Evolutionary conservation across 2,888 invertebrate species (phyloP).

Genomic region (Limnephilus auricula): DNA sequence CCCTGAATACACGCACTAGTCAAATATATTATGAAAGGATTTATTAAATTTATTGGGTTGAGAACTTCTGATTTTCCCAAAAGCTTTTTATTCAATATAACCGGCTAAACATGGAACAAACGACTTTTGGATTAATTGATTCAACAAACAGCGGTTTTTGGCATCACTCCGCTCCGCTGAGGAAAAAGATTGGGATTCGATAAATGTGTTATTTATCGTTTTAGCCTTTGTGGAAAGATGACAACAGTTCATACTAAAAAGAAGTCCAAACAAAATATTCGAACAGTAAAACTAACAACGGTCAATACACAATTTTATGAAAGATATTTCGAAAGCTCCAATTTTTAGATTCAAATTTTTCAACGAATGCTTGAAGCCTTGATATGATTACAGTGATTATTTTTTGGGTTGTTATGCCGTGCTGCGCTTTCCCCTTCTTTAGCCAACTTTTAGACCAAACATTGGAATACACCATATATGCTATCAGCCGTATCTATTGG

Average conservation of each 20-base stretch:
- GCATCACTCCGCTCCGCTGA: constrained; percentile 52
- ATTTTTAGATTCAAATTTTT: neutral
- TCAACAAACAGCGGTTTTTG: constrained; percentile 60
- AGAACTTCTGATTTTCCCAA: constrained; percentile 38
- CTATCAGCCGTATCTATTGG: too few species aligned
- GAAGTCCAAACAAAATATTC: neutral
- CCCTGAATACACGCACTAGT: too few species aligned
- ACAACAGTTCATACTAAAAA: constrained; percentile 13
- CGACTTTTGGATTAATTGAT: constrained; percentile 65
- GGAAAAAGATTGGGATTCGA: constrained; percentile 68
- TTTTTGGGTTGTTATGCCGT: too few species aligned
- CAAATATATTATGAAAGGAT: neutral
- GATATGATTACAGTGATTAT: too few species aligned
- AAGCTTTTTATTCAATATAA: constrained; percentile 64
- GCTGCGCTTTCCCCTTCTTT: too few species aligned
- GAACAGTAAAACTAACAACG: neutral
- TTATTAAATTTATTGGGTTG: neutral
- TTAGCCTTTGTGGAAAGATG: constrained; percentile 50
- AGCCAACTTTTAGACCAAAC: too few species aligned
- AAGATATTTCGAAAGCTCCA: neutral
- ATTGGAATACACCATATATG: too few species aligned
- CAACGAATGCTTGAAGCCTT: too few species aligned
- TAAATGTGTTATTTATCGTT: constrained; percentile 67
- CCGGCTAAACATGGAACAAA: constrained; percentile 62
- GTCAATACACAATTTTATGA: neutral